Conservation (phyloP, 2,113 vertebrate genomes). For the Apteryx owenii region DNA sequence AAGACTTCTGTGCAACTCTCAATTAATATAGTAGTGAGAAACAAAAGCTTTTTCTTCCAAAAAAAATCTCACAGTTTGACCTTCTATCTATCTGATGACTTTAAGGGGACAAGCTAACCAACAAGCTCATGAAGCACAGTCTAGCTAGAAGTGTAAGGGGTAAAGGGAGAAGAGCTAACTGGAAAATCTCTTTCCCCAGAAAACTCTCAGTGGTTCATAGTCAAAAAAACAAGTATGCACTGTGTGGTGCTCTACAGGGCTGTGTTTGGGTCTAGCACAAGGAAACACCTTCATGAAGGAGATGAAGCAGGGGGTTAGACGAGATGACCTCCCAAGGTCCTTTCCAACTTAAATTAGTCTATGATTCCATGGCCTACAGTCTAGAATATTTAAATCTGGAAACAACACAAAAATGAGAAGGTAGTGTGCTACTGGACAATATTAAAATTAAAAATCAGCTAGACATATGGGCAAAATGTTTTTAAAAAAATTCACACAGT, state of each 20-base stretch:
- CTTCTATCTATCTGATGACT: neutral
- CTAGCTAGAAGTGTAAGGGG: neutral
- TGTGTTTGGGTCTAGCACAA: neutral
- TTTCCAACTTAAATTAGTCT: neutral
- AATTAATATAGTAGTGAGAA: neutral
- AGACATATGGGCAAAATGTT: neutral
- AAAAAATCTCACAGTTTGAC: neutral
- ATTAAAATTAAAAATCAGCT: slow-evolving; percentile 2
- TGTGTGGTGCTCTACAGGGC: neutral
- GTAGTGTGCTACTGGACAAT: fast-evolving
- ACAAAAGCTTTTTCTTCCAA: neutral
- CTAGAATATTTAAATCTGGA: neutral
- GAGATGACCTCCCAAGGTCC: neutral
- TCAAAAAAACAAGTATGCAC: fast-evolving
- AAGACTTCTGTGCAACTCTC: neutral
- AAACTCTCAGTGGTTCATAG: neutral
- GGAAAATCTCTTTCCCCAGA: neutral
- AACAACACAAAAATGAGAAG: neutral
- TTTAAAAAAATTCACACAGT: neutral
- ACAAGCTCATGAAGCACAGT: neutral
- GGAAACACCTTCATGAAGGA: neutral
- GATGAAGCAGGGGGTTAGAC: neutral
- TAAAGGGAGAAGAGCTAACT: neutral
- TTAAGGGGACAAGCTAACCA: neutral
- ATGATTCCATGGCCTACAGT: neutral